Evolutionary conservation across 2,113 vertebrate species (phyloP).

Genomic region (Emydocephalus ijimae): DNA sequence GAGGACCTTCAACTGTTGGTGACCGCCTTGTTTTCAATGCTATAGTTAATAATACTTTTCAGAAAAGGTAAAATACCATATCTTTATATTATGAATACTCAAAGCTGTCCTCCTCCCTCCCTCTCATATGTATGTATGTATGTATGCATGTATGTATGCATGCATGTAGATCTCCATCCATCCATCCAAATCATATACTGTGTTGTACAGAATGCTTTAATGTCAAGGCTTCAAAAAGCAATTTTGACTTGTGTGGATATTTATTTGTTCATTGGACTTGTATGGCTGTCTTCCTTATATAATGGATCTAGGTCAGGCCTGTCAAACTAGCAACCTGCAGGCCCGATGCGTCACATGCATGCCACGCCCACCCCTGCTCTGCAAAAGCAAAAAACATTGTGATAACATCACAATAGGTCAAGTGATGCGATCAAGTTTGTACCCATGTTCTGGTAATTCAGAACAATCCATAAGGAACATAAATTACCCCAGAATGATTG

Average conservation of each 20-base stretch:
- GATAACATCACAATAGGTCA: too few relatives aligned
- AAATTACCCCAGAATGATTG: background rate
- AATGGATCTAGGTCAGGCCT: background rate
- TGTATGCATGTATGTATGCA: too few relatives aligned
- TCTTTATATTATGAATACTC: background rate
- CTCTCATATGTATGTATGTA: too few relatives aligned
- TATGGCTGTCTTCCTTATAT: background rate
- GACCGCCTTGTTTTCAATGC: constrained; percentile 77
- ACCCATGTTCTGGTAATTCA: background rate
- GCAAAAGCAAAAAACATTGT: too few relatives aligned
- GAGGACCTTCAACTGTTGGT: constrained; percentile 73
- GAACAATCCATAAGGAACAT: background rate
- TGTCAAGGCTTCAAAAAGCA: background rate
- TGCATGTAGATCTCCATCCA: too few relatives aligned
- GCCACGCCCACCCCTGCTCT: too few relatives aligned
- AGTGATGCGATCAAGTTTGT: too few relatives aligned
- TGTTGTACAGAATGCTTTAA: background rate
- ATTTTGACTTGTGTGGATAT: background rate
- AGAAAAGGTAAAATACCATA: constrained; percentile 61
- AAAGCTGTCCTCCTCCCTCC: background rate
- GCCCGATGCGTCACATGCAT: too few relatives aligned
- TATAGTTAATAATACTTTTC: constrained; percentile 79
- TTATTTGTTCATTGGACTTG: background rate
- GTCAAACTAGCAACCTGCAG: too few relatives aligned
- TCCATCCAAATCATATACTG: background rate